Evolutionary conservation across 2,888 invertebrate species (phyloP).

Genomic region (Luperina testacea): DNA sequence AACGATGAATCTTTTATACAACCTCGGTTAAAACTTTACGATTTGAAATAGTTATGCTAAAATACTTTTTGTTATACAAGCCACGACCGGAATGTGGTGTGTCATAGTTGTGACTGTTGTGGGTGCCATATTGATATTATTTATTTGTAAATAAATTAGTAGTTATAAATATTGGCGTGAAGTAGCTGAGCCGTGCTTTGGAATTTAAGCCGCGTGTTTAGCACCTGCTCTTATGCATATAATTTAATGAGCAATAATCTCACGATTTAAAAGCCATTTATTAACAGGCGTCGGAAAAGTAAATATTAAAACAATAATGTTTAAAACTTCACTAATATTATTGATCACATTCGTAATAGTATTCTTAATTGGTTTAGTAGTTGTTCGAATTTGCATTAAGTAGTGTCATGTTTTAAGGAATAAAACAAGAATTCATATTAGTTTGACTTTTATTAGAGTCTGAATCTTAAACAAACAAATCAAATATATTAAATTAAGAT

Average conservation of each 20-base stretch:
- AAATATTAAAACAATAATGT: background rate
- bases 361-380: background rate
- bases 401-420: background rate
- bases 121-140: conserved; percentile 16
- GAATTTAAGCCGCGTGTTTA: background rate
- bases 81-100: conserved; percentile 53
- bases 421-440: background rate
- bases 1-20: conserved; percentile 16
- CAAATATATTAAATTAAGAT: conserved; percentile 10
- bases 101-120: conserved; percentile 3
- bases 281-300: conserved; percentile 7
- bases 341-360: too few relatives aligned
- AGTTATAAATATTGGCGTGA: background rate
- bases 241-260: conserved; percentile 13
- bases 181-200: background rate
- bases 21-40: conserved; percentile 33
- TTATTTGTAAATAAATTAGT: conserved; percentile 20
- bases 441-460: conserved; percentile 1
- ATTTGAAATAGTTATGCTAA: conserved; percentile 60
- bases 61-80: conserved; percentile 52
- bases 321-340: too few relatives aligned
- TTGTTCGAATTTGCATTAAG: background rate
- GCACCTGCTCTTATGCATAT: conserved; percentile 17
- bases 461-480: conserved; percentile 26
- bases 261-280: conserved; percentile 12